Evolutionary conservation across 1,140 invertebrate species (phyloP), one percentile per base, ranked within the genome.

Genomic region (Steinernema khuongi): DNA sequence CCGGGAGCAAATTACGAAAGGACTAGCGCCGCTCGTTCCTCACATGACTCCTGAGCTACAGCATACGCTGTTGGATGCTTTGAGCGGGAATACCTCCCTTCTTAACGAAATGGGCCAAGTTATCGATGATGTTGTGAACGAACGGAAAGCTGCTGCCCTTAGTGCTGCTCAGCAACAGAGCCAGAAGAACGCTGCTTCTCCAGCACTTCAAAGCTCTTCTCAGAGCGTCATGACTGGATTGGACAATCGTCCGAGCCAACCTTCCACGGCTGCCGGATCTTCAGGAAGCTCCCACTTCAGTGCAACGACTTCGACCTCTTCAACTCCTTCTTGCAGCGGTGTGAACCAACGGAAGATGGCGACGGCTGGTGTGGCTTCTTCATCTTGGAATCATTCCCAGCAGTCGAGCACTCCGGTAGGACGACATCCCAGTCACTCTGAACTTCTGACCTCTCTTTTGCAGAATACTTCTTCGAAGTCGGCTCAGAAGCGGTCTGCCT

Each of bases 11-110:
- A 76, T 31, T 31, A 50, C 75, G 26, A 70, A 32, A 76, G 28
- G 43, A 74, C 32, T 0, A 74, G 18, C 71, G 4, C 41, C 19
- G 22, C 2, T 18, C 60, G 11, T 4, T 66, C 1, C 14, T 29
- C 70, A 18, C 19, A 11, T 78, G 60, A 79, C 79, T 31, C 79
- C 79, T 7, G 31, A 77, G 26, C 77, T 81, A 19, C 79, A 66
- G 68, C 72, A 17, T 68, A 44, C 71, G 11, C 79, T 78, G 50
- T 60, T 26, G 36, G 32, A 32, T 29, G 22, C 76, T 18, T 33
- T 29, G 18, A 50, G 17, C 28, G 11, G 22, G 1, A 19, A 43
- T 22, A 72, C 7, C 29, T 4, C 19, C 43, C 17, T 31, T 66
- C 7, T 31, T 69, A 17, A 44, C 4, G 44, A 44, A 71, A 14